phyloP scores from a whole-genome alignment of 23 tunicate species.

The Halocynthia roretzi region DNA sequence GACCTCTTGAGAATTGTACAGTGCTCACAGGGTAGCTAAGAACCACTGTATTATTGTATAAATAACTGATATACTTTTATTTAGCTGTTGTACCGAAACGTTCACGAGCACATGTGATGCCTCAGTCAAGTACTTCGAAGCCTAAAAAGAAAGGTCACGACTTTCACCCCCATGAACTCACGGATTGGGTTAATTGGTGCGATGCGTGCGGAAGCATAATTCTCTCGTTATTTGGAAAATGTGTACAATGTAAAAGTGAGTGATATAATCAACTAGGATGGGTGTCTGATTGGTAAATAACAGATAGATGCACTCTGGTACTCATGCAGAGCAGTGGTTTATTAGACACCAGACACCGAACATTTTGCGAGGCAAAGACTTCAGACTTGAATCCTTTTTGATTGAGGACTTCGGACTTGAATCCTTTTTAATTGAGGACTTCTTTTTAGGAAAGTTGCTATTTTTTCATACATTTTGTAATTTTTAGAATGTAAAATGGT shows the following conservation, averaged over 20 bases:
- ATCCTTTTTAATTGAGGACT: neutral
- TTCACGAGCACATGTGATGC: conserved; percentile 29
- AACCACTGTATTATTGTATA: neutral
- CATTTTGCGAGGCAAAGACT: neutral
- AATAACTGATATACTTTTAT: neutral
- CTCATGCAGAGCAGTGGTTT: too few relatives aligned
- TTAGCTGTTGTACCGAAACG: conserved; percentile 12
- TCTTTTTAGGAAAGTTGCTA: neutral
- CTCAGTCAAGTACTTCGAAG: conserved; percentile 7
- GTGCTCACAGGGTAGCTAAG: too few relatives aligned
- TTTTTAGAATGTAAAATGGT: conserved; percentile 75
- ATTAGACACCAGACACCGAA: too few relatives aligned
- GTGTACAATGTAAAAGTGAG: conserved; percentile 76
- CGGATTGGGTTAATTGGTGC: conserved; percentile 95
- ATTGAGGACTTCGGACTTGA: neutral
- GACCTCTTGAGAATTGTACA: too few relatives aligned
- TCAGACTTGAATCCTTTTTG: neutral
- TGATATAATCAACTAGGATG: neutral
- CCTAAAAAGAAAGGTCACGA: conserved; percentile 51
- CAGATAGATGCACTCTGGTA: too few relatives aligned
- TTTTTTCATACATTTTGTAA: neutral
- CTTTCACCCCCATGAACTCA: conserved; percentile 52
- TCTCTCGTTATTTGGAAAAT: conserved; percentile 62
- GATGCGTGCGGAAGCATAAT: conserved; percentile 91
- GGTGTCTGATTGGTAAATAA: neutral